These are phyloP conservation scores for Eurypyga helias DNA, from an alignment of 2,113 vertebrate species.

Conservation along the genomic window DNA sequence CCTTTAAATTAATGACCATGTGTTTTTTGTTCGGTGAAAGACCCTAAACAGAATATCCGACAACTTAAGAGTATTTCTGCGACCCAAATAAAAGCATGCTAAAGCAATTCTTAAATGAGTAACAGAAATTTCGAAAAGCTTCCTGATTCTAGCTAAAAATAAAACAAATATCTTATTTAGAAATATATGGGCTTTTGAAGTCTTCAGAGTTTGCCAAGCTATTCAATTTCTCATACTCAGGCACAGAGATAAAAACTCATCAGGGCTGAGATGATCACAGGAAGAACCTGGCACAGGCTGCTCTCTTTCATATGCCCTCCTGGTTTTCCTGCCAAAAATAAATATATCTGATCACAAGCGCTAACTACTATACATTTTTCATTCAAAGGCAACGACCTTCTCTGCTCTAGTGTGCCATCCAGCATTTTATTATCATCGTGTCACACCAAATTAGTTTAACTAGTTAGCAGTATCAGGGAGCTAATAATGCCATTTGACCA, in stretches of 20 bases:
- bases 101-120: neutral
- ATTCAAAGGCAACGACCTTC: slow-evolving; percentile 41
- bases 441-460: neutral
- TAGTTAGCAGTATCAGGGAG: neutral
- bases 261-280: slow-evolving; percentile 59
- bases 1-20: neutral
- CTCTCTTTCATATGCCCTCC: slow-evolving; percentile 55
- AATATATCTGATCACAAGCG: slow-evolving; percentile 38
- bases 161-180: slow-evolving; percentile 50
- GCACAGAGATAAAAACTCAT: slow-evolving; percentile 52
- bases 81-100: neutral
- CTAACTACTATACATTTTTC: slow-evolving; percentile 48
- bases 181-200: slow-evolving; percentile 18
- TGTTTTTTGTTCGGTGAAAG: neutral
- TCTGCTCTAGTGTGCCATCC: neutral
- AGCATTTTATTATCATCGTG: neutral
- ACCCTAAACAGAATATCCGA: neutral
- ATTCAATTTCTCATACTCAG: slow-evolving; percentile 51
- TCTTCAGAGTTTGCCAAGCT: slow-evolving; percentile 36
- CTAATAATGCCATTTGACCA: neutral
- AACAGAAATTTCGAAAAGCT: slow-evolving; percentile 16
- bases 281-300: slow-evolving; percentile 49
- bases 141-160: slow-evolving; percentile 33
- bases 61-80: neutral
- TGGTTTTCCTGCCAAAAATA: slow-evolving; percentile 59